Conservation (phyloP, 2,113 vertebrate genomes). For the Lates calcarifer region DNA sequence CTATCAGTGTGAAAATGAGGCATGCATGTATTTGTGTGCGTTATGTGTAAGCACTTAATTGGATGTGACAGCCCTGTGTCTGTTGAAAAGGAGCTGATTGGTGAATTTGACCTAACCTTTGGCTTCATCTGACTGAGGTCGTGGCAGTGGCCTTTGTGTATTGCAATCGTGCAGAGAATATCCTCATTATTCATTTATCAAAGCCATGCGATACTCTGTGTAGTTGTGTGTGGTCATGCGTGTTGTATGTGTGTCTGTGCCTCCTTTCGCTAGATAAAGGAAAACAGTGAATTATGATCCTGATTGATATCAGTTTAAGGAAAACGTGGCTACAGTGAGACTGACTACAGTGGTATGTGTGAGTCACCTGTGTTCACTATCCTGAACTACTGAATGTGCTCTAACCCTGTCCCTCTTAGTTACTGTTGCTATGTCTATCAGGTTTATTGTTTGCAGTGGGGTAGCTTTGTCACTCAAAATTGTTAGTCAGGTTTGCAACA, state of each 20-base stretch:
- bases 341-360: background rate
- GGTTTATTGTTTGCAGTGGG: background rate
- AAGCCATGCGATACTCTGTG: slow-evolving; percentile 18
- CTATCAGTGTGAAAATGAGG: background rate
- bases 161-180: slow-evolving; percentile 40
- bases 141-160: slow-evolving; percentile 7
- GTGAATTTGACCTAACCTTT: slow-evolving; percentile 62
- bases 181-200: slow-evolving; percentile 53
- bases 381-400: background rate
- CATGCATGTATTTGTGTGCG: background rate
- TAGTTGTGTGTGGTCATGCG: background rate
- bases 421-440: slow-evolving; percentile 2
- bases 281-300: slow-evolving; percentile 32
- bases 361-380: background rate
- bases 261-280: slow-evolving; percentile 2
- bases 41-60: slow-evolving; percentile 14
- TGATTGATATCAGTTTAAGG: slow-evolving; percentile 5
- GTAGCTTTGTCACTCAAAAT: background rate
- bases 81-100: slow-evolving; percentile 45
- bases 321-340: background rate
- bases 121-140: slow-evolving; percentile 57
- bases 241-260: slow-evolving; percentile 1
- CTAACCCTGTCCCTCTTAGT: background rate
- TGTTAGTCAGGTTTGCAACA: background rate
- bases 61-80: slow-evolving; percentile 36